Evolutionary conservation across 2,888 invertebrate genomes (phyloP), one percentile per base, ranked within the genome.

Genomic region (Rhorus exstirpatorius): DNA sequence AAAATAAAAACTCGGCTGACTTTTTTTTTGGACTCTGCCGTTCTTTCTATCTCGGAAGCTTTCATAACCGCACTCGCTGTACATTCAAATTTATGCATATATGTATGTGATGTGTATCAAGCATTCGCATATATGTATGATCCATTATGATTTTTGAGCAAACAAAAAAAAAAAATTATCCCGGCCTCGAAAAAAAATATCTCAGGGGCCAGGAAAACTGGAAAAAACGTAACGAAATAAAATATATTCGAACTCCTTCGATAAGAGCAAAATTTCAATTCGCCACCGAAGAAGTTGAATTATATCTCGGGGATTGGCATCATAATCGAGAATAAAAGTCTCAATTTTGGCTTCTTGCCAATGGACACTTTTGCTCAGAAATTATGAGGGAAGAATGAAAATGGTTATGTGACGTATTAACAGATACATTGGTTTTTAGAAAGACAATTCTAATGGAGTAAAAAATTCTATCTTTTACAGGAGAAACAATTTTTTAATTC

Each of bases 241-340:
- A 75, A 70, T 31, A 31, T 31, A 3, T 80, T 74, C 55, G 53
- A 75, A 80, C 61, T 55, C 65, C 61, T 63, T 35, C 17, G 53
- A n/a, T 21, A 46, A 3, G 3, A 31, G 31, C 31, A 6, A 31
- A 31, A 31, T 31, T 31, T 31, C 31, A 6, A 31, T 6, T 31
- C 31, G n/a, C n/a, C n/a, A n/a, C n/a, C n/a, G n/a, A n/a, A n/a
- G n/a, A n/a, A n/a, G n/a, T n/a, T n/a, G n/a, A n/a, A n/a, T n/a
- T n/a, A n/a, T n/a, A n/a, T n/a, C n/a, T n/a, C n/a, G n/a, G n/a
- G n/a, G n/a, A n/a, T n/a, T n/a, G n/a, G n/a, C n/a, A n/a, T n/a
- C n/a, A n/a, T n/a, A n/a, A n/a, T n/a, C n/a, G n/a, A n/a, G n/a
- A n/a, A n/a, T n/a, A n/a, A n/a, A n/a, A n/a, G n/a, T n/a, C n/a